A percentile compares a stretch with the other conserved stretches of the same genome.
These are phyloP conservation scores for Camelus bactrianus DNA, from an alignment of 2,113 vertebrate species.

Conservation along the genomic window DNA sequence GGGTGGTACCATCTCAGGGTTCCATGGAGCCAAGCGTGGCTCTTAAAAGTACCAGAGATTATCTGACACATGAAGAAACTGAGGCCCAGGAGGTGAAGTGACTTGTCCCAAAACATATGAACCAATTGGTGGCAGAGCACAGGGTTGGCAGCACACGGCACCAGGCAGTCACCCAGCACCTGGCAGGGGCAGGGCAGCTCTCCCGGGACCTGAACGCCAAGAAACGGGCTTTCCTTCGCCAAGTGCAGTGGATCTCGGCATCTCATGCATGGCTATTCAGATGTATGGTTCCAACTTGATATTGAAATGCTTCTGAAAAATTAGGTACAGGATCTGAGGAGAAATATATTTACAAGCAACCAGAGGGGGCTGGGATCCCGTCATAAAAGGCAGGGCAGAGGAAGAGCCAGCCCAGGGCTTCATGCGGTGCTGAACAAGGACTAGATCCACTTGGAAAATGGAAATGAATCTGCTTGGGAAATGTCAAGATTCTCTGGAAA, in stretches of 20 bases:
- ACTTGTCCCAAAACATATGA: background rate
- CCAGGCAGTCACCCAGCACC: background rate
- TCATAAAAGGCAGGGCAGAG: background rate
- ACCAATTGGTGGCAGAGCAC: background rate
- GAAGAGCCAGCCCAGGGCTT: background rate
- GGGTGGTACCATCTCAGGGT: background rate
- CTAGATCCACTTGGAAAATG: conserved; percentile 31
- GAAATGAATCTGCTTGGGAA: conserved; percentile 48
- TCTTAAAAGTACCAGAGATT: conserved; percentile 4
- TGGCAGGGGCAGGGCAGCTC: background rate
- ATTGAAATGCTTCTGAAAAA: background rate
- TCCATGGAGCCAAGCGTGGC: background rate
- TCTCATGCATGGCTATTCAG: background rate
- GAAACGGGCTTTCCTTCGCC: background rate
- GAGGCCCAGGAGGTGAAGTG: background rate
- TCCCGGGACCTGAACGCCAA: background rate
- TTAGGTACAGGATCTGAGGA: background rate
- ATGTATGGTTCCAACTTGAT: background rate
- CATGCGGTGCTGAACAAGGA: background rate
- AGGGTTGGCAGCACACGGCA: background rate
- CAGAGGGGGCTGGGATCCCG: background rate
- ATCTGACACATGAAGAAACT: conserved; percentile 57
- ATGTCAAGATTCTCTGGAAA: conserved; percentile 46
- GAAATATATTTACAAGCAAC: conserved; percentile 20
- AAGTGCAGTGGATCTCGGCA: background rate